A percentile compares a stretch with the other conserved stretches of the same genome.
Evolutionary conservation across 2,113 vertebrate species (phyloP).

Genomic region (Prionailurus bengalensis): DNA sequence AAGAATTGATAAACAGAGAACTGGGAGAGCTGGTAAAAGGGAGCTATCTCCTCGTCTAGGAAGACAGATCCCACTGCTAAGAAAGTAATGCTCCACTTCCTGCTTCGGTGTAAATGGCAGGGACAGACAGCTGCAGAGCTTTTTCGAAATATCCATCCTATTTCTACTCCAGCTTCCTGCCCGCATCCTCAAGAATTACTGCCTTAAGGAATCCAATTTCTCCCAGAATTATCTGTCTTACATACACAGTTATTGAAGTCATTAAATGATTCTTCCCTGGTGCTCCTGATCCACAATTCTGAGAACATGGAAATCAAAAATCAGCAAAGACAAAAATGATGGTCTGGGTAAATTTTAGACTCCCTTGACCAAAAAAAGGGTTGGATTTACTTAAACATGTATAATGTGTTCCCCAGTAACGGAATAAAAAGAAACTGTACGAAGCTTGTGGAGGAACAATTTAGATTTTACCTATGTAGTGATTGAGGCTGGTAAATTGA

Average conservation of each 20-base stretch:
- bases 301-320: background rate
- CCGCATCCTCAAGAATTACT: background rate
- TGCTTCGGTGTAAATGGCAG: background rate
- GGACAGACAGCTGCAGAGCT: background rate
- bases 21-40: background rate
- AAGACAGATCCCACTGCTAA: background rate
- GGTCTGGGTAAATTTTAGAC: background rate
- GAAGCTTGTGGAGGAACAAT: background rate
- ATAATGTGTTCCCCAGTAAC: background rate
- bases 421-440: slow-evolving; percentile 6
- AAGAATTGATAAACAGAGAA: background rate
- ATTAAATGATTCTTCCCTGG: background rate
- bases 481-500: background rate
- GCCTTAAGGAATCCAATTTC: background rate
- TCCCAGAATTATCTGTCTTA: slow-evolving; percentile 7
- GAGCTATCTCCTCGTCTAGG: background rate
- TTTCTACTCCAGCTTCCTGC: background rate
- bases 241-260: background rate
- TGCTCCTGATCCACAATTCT: background rate
- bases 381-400: background rate
- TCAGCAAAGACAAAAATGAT: background rate
- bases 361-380: background rate
- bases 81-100: background rate
- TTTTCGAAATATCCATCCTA: slow-evolving; percentile 32
- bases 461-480: background rate